A percentile compares a stretch with the other conserved stretches of the same genome.
Evolutionary conservation across 1,140 invertebrate species (phyloP).

Genomic region (Micrasema longulum): DNA sequence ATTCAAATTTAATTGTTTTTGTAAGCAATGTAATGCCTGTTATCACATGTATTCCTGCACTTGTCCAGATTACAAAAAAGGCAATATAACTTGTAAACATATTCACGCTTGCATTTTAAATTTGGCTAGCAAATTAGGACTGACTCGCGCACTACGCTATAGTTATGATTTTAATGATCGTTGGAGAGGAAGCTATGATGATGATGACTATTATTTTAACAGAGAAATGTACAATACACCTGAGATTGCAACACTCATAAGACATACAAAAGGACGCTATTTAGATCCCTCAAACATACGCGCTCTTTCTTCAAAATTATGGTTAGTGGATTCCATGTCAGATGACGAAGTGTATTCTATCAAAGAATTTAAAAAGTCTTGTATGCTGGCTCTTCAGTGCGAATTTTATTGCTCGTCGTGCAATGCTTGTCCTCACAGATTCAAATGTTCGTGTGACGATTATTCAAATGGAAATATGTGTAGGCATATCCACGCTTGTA

Average conservation of each 20-base stretch:
- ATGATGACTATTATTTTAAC: too few relatives aligned
- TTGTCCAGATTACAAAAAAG: slow-evolving; percentile 1
- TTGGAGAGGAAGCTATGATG: too few relatives aligned
- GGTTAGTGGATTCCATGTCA: background rate
- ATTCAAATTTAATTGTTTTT: background rate
- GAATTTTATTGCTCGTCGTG: background rate
- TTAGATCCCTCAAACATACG: background rate
- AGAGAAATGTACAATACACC: background rate
- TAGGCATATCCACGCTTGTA: background rate
- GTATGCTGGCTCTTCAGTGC: background rate
- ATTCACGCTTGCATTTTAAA: slow-evolving; percentile 7
- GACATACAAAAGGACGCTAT: background rate
- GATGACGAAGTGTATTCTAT: background rate
- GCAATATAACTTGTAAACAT: background rate
- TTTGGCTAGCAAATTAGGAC: background rate
- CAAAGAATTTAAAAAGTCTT: background rate
- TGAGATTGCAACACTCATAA: background rate
- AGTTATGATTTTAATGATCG: too few relatives aligned
- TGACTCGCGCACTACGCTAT: too few relatives aligned
- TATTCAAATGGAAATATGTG: background rate
- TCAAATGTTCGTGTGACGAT: background rate
- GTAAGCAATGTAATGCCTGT: slow-evolving; percentile 6
- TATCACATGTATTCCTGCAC: slow-evolving; percentile 2
- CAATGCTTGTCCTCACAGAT: background rate
- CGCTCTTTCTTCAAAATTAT: background rate